Base-by-base conservation (phyloP, 2,797 vertebrate genomes). In the Cyclopterus lumpus region DNA sequence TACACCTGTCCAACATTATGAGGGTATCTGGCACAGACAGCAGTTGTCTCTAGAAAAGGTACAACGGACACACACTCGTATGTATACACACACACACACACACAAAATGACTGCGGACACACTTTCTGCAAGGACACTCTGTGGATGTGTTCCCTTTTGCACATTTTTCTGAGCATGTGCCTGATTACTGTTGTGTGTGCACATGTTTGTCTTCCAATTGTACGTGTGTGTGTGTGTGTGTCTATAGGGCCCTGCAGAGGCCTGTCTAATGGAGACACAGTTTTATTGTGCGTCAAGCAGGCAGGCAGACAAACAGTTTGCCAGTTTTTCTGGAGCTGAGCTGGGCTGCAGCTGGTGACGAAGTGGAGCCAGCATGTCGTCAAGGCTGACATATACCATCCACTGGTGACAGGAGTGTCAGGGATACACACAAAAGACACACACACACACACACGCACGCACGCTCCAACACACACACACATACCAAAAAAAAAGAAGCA, bases 301-400 rank as follows among this genome's bases (percentile, higher is more conserved):
- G 86, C 89, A 83, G 86, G 79, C 81, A 75, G 85, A 84, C 86
- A 86, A 82, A 88, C 84, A 81, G 86, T 85, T 83, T 89, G 91
- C 82, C 89, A 89, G 88, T 81, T 89, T 90, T 84, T 87, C 89
- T 92, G 89, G 90, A 92, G 88, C 85, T 88, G 89, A 92, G 88
- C 91, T 93, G 89, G 71, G 87, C 85, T 92, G 91, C 91, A 92
- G 91, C 87, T 86, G 89, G 86, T 93, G 93, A 93, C 93, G 90
- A 92, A 93, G 91, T 90, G 90, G 83, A 93, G 92, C 91, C 89
- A 93, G 91, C 85, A 69, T 78, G 79, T 92, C 89, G 93, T 94
- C 93, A 93, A 92, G 92, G 91, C 92, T 93, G 92, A 93, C 91
- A 91, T 91, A 92, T 89, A 93, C 81, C 88, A 92, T 93, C 87